phyloP scores from a whole-genome alignment of 2,113 vertebrate genomes.

The Eidolon helvum region DNA sequence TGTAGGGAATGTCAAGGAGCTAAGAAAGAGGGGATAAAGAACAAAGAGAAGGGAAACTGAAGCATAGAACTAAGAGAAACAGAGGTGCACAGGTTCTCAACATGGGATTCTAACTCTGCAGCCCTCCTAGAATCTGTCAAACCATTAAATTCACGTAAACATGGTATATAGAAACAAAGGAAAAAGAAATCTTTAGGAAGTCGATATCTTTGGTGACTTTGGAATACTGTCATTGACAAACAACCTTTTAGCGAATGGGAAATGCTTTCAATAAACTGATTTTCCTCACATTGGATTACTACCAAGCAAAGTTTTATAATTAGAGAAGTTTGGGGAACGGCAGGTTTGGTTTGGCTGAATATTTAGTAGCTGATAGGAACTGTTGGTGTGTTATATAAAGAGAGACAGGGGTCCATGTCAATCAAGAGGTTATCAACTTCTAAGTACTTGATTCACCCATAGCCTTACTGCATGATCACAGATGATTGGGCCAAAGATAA shows the following conservation, averaged over 20 bases:
- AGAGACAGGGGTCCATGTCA: background rate
- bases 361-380: background rate
- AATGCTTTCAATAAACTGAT: background rate
- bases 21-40: background rate
- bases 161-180: background rate
- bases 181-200: background rate
- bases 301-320: background rate
- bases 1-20: background rate
- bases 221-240: background rate
- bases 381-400: background rate
- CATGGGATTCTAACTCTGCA: background rate
- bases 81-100: background rate
- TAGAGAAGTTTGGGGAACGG: background rate
- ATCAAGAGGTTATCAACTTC: background rate
- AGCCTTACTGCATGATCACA: background rate
- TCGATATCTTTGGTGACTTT: background rate
- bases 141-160: background rate
- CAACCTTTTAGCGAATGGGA: background rate
- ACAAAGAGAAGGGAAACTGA: background rate
- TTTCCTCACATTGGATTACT: background rate
- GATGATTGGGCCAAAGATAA: background rate
- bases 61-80: background rate
- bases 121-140: background rate
- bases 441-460: background rate
- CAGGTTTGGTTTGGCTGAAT: background rate